Evolutionary conservation across 2,113 vertebrate genomes (phyloP).

Genomic region (Chloropsis hardwickii): DNA sequence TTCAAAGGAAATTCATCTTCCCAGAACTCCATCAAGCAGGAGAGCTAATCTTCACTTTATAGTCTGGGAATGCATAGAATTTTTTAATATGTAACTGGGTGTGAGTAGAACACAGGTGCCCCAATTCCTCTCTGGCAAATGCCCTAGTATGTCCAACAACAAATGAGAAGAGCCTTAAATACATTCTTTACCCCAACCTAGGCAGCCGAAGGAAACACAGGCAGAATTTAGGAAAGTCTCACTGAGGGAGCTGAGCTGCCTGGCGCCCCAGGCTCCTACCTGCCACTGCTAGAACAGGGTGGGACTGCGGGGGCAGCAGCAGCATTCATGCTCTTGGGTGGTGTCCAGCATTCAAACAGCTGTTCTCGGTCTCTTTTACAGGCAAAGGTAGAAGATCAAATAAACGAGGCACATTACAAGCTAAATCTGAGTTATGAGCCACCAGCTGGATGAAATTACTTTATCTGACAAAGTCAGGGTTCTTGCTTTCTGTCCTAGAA

Average conservation of each 20-base stretch:
- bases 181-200: background rate
- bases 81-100: background rate
- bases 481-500: background rate
- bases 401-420: background rate
- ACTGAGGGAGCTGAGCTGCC: background rate
- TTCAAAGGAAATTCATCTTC: background rate
- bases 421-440: background rate
- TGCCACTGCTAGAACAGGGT: background rate
- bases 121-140: background rate
- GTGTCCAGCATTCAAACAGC: background rate
- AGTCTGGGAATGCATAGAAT: background rate
- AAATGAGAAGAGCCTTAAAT: background rate
- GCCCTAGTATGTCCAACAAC: background rate
- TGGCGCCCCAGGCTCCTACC: background rate
- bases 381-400: background rate
- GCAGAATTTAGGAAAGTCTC: background rate
- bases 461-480: background rate
- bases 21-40: background rate
- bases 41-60: background rate
- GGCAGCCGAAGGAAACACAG: background rate
- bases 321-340: background rate
- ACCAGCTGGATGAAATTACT: background rate
- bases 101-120: background rate
- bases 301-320: background rate
- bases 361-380: background rate